phyloP scores from a whole-genome alignment of 2,113 vertebrate species.

The Sphyrna mokarran region DNA sequence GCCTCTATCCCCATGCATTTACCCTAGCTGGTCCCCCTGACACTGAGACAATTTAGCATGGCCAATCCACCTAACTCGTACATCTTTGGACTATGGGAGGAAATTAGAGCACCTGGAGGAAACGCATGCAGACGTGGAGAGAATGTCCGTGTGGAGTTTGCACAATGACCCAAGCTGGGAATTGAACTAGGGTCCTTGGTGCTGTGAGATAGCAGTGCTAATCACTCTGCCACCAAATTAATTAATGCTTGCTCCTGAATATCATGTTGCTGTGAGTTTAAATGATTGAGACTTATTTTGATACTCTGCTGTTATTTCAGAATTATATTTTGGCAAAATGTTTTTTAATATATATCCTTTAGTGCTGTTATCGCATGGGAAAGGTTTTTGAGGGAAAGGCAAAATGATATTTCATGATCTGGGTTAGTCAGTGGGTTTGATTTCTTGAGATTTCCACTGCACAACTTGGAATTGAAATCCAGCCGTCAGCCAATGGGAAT shows the following conservation, averaged over 20 bases:
- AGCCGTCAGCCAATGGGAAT: not conserved
- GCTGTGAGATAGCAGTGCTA: no score
- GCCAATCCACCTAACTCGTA: no score
- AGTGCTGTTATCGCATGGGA: not conserved
- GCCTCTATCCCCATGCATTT: no score
- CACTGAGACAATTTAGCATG: no score
- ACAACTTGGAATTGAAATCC: not conserved
- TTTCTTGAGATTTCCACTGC: not conserved
- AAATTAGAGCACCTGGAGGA: no score
- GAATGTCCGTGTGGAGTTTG: no score
- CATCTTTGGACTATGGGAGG: no score
- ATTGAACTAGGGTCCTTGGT: no score
- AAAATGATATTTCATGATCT: not conserved
- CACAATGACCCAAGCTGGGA: no score
- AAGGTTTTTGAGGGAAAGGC: not conserved
- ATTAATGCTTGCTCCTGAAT: not conserved
- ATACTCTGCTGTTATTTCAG: not conserved
- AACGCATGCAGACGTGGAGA: no score
- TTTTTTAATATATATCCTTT: not conserved
- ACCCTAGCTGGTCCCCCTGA: no score
- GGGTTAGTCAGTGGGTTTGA: not conserved
- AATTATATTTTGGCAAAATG: not conserved
- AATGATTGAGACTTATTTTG: not conserved
- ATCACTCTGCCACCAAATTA: not conserved
- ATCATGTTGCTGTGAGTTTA: no score